A percentile compares a stretch with the other conserved stretches of the same genome.
phyloP scores from a whole-genome alignment of 92 coral and sea anemone species.

The Phenganax stokvisi region DNA sequence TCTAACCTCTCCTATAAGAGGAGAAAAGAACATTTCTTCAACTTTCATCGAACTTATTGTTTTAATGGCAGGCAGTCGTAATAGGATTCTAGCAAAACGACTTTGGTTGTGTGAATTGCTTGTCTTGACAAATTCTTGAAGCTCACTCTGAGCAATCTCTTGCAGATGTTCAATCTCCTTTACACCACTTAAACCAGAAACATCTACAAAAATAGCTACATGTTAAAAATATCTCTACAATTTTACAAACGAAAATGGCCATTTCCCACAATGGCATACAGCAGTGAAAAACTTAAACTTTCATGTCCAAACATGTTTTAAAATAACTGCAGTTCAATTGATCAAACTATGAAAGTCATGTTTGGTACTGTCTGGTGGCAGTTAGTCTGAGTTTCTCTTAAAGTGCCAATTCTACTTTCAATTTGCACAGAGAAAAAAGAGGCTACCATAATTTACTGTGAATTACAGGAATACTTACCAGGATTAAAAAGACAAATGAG shows the following conservation, averaged over 20 bases:
- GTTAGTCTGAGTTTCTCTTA: too few relatives aligned
- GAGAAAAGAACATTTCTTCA: slow-evolving; percentile 86
- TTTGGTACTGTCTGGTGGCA: too few relatives aligned
- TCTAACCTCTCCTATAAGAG: slow-evolving; percentile 81
- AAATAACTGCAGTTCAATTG: too few relatives aligned
- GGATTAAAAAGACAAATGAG: slow-evolving; percentile 86
- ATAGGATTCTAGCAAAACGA: slow-evolving; percentile 81
- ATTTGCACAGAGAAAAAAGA: too few relatives aligned
- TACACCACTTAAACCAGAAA: slow-evolving; percentile 49
- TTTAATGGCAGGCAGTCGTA: slow-evolving; percentile 77
- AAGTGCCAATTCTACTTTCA: too few relatives aligned
- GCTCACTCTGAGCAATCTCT: slow-evolving; percentile 79
- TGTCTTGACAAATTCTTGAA: slow-evolving; percentile 67
- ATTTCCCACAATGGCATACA: too few relatives aligned
- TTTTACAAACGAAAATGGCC: not conserved
- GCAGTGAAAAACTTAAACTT: too few relatives aligned
- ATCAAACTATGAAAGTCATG: too few relatives aligned
- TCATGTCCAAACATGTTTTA: too few relatives aligned
- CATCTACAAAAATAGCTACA: slow-evolving; percentile 25
- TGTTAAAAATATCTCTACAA: not conserved
- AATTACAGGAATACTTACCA: slow-evolving; percentile 49
- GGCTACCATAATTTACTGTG: too few relatives aligned
- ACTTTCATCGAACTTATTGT: slow-evolving; percentile 61
- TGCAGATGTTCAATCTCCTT: slow-evolving; percentile 73
- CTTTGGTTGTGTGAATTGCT: slow-evolving; percentile 58